These are phyloP conservation scores for Erinaceus europaeus DNA, from an alignment of 2,113 vertebrate species.

Conservation along the genomic window DNA sequence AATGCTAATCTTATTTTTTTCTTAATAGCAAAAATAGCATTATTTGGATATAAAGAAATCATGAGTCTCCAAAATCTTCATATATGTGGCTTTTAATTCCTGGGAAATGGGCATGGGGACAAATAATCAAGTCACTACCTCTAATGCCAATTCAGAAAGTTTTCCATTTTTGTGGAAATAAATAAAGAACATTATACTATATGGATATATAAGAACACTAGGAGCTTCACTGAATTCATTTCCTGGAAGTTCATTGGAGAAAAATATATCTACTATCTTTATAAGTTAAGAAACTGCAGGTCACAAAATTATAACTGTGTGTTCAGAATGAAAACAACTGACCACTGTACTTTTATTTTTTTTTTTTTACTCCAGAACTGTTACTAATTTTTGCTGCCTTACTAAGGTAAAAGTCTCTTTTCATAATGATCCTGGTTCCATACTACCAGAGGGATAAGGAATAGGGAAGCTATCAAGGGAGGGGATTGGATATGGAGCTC, in stretches of 20 bases:
- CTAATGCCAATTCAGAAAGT: not conserved
- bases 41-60: not conserved
- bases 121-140: not conserved
- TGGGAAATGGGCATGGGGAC: not conserved
- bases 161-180: not conserved
- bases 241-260: not conserved
- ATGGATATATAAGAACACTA: not conserved
- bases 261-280: not conserved
- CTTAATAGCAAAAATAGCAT: not conserved
- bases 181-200: not conserved
- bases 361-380: too few relatives aligned
- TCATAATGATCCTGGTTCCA: too few relatives aligned
- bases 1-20: not conserved
- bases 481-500: too few relatives aligned
- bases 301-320: not conserved
- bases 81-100: not conserved
- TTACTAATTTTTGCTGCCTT: too few relatives aligned
- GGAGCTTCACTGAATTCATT: not conserved
- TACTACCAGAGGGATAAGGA: too few relatives aligned
- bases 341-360: not conserved
- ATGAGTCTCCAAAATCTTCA: not conserved
- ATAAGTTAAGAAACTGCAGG: not conserved
- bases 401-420: too few relatives aligned
- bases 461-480: too few relatives aligned
- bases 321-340: not conserved